Percentiles rank a stretch among this genome's conserved stretches.
phyloP scores from a whole-genome alignment of 2,888 invertebrate genomes.

The Salticus scenicus region DNA sequence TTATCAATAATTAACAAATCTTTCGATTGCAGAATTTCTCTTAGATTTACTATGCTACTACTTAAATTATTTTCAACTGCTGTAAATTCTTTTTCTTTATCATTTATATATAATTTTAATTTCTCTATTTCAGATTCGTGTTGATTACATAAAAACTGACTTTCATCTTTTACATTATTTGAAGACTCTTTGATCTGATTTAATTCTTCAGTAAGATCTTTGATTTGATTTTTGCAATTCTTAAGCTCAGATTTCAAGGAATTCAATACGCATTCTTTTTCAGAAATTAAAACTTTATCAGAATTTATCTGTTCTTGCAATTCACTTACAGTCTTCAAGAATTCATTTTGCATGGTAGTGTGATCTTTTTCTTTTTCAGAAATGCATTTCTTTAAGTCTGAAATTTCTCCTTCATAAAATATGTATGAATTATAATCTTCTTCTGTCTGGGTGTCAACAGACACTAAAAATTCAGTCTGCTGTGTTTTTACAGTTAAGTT shows the following conservation, averaged over 20 bases:
- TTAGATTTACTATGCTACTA: slow-evolving; percentile 59
- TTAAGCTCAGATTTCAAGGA: slow-evolving; percentile 29
- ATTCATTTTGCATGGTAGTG: not conserved
- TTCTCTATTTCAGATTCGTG: not conserved
- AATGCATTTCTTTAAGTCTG: not conserved
- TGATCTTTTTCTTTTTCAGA: not conserved
- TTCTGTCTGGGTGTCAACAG: not conserved
- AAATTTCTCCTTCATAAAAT: not conserved
- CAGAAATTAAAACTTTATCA: slow-evolving; percentile 3
- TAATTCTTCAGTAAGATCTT: not conserved
- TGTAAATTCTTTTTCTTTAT: not conserved
- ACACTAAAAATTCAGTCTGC: not conserved
- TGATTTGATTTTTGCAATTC: slow-evolving; percentile 3
- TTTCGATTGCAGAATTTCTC: slow-evolving; percentile 16
- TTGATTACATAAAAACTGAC: not conserved
- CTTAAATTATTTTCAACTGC: not conserved
- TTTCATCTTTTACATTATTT: not conserved
- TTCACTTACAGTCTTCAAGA: slow-evolving; percentile 55
- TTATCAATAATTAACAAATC: slow-evolving; percentile 25
- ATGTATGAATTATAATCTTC: not conserved
- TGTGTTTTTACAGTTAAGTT: no score
- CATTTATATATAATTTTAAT: not conserved
- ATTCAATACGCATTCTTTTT: slow-evolving; percentile 28
- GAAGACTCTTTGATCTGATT: not conserved
- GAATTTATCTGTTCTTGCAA: slow-evolving; percentile 23